Percentiles rank a stretch among this genome's conserved stretches.
These are phyloP conservation scores for Fabriciana adippe DNA, from an alignment of 2,888 invertebrate genomes.

Conservation along the genomic window DNA sequence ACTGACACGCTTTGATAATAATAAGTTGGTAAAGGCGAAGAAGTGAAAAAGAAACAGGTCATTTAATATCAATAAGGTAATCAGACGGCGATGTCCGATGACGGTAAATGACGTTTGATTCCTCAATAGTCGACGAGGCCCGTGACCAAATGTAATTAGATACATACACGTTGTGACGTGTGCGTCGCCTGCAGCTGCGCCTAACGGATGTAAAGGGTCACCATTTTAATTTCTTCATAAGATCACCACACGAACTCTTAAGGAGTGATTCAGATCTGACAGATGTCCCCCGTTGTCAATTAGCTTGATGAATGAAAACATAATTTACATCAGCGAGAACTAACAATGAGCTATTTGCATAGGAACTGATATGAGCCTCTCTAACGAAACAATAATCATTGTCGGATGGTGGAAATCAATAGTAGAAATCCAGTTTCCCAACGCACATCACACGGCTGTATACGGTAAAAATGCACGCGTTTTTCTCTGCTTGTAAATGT, in stretches of 20 bases:
- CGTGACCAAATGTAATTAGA: constrained; percentile 64
- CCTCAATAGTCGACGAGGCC: constrained; percentile 36
- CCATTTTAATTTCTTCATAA: constrained; percentile 70
- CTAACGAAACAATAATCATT: constrained; percentile 72
- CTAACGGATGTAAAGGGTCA: constrained; percentile 77
- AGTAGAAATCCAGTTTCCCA: constrained; percentile 76
- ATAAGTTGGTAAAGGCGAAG: constrained; percentile 20
- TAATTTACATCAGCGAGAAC: constrained; percentile 64
- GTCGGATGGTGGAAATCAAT: constrained; percentile 67
- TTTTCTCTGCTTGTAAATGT: constrained; percentile 36
- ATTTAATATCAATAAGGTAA: constrained; percentile 42
- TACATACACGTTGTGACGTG: constrained; percentile 58
- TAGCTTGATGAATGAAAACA: constrained; percentile 75
- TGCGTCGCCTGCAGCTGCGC: constrained; percentile 67
- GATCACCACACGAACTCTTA: constrained; percentile 64
- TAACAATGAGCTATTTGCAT: constrained; percentile 75
- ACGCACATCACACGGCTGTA: constrained; percentile 50
- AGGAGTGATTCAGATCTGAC: constrained; percentile 79
- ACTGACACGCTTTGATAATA: constrained; percentile 38
- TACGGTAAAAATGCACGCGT: constrained; percentile 44
- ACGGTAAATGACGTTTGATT: constrained; percentile 31
- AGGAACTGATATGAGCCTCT: constrained; percentile 57
- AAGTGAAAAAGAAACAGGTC: constrained; percentile 41
- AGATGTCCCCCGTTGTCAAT: constrained; percentile 75
- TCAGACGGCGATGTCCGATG: constrained; percentile 36